These are phyloP conservation scores for Calephelis nemesis DNA, from an alignment of 1,140 invertebrate genomes.

Conservation along the genomic window DNA sequence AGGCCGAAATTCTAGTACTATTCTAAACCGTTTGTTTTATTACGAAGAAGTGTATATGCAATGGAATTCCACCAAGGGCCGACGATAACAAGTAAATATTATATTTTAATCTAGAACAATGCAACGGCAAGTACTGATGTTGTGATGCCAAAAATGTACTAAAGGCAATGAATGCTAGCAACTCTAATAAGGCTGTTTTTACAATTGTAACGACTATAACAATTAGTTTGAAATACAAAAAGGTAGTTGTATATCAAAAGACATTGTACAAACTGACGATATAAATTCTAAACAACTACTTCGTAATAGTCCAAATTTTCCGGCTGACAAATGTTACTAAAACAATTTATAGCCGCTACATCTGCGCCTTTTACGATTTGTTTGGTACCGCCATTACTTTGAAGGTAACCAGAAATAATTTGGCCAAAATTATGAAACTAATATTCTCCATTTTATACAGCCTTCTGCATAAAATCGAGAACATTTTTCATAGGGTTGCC, in stretches of 20 bases:
- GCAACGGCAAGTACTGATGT: too few relatives aligned
- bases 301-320: constrained; percentile 10
- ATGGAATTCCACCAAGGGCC: too few relatives aligned
- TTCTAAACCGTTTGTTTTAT: too few relatives aligned
- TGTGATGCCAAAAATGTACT: too few relatives aligned
- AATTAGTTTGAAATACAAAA: too few relatives aligned
- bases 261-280: background rate
- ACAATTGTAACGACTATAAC: too few relatives aligned
- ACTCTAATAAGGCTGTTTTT: too few relatives aligned
- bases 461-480: constrained; percentile 5
- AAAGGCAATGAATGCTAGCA: too few relatives aligned
- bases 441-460: constrained; percentile 14
- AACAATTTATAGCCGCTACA: constrained; percentile 16
- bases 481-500: background rate
- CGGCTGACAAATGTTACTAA: constrained; percentile 12
- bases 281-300: constrained; percentile 7
- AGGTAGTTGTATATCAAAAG: background rate
- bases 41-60: too few relatives aligned
- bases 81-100: too few relatives aligned
- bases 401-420: constrained; percentile 17
- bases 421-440: constrained; percentile 14
- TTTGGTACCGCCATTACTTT: constrained; percentile 18
- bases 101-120: too few relatives aligned
- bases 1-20: too few relatives aligned
- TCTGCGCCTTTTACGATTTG: constrained; percentile 17